These are phyloP conservation scores for Drosophila lowei DNA, from an alignment of 1,140 invertebrate species.

Conservation along the genomic window DNA sequence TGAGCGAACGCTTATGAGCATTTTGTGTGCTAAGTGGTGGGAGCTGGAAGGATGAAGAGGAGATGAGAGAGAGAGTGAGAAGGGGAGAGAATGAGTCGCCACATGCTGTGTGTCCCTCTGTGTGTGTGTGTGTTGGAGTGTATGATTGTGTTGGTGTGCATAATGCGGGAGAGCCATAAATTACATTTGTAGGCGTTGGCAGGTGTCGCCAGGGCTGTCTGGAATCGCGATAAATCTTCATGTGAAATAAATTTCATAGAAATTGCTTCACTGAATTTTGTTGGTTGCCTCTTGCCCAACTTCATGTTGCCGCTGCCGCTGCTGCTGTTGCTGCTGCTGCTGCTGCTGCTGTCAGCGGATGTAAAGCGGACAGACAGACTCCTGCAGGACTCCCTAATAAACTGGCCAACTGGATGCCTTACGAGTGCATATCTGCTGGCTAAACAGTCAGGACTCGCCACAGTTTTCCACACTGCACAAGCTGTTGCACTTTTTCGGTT, in stretches of 20 bases:
- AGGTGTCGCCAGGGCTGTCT: constrained; percentile 83
- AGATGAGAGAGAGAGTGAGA: constrained; percentile 14
- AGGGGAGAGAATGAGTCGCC: constrained; percentile 30
- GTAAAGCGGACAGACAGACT: constrained; percentile 63
- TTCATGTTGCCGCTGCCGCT: constrained; percentile 31
- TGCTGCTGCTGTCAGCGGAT: constrained; percentile 57
- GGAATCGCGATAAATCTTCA: constrained; percentile 84
- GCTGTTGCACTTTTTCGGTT: constrained; percentile 66
- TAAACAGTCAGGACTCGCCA: constrained; percentile 21
- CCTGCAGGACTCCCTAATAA: constrained; percentile 75
- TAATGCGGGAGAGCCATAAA: constrained; percentile 82
- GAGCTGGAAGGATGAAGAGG: constrained; percentile 1
- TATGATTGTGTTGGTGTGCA: constrained; percentile 66
- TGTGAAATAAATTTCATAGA: constrained; percentile 83
- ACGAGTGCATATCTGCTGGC: constrained; percentile 17
- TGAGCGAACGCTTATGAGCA: constrained; percentile 66
- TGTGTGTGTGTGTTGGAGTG: constrained; percentile 43
- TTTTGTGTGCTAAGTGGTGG: constrained; percentile 66
- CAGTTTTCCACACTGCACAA: constrained; percentile 47
- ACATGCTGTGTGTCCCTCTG: constrained; percentile 41
- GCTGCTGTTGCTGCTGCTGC: constrained; percentile 16
- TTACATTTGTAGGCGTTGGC: constrained; percentile 83
- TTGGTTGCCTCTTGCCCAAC: constrained; percentile 72
- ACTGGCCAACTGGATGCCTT: constrained; percentile 16
- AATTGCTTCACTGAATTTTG: constrained; percentile 83